phyloP scores from a whole-genome alignment of 2,113 vertebrate species.

The Sus scrofa region T2T-Sscrofa CM000812.6:136220001-136220500 shows the following conservation, averaged over 20 bases:
- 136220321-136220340: conserved; percentile 91
- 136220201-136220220: conserved; percentile 94
- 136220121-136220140: conserved; percentile 57
- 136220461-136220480: not conserved
- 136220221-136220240: conserved; percentile 90
- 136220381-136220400: not conserved
- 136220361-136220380: not conserved
- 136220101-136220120: conserved; percentile 88
- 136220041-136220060: not conserved
- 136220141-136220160: conserved; percentile 92
- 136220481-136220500: conserved; percentile 93
- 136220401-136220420: not conserved
- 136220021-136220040: not conserved
- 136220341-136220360: conserved; percentile 56
- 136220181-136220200: conserved; percentile 91
- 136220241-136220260: conserved; percentile 90
- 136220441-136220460: not conserved
- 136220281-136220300: conserved; percentile 91
- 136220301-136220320: conserved; percentile 94
- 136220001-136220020: not conserved
- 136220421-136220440: accelerated
- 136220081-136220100: conserved; percentile 66
- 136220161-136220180: conserved; percentile 90
- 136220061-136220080: not conserved
- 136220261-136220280: conserved; percentile 91